Base-by-base conservation (phyloP, 92 coral and sea anemone species). In the Muricea muricata region DNA sequence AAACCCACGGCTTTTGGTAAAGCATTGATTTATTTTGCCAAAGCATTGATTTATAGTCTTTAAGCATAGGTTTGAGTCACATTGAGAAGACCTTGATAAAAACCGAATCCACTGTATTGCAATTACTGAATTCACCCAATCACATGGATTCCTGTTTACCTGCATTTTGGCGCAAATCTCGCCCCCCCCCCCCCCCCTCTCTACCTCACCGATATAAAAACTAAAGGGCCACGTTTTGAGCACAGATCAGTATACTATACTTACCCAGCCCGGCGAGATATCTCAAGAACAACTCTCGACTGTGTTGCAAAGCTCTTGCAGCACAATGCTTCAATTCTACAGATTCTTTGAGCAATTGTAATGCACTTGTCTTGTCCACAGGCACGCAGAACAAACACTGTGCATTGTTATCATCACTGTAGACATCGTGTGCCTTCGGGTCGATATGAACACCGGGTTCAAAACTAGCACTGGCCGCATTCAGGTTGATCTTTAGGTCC, bases 371-470 rank as follows among this genome's bases (percentile, higher is more conserved):
- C 56, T 88, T 90, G 75, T 93, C 95, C 35, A 92, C 73, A 65
- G 99, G 98, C 74, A 96, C 99, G 34, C 94, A 92, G 74, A 96
- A 89, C 41, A 96, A 90, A 42, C 94, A 86, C 0, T 93, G 89
- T 14, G 99, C 96, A 17, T 90, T 95, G 29, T 78, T 88, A 60
- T 95, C 91, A 23, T 94, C 94, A 81, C 92, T 91, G 93, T 96
- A 96, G 86, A 96, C 97, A 55, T 96, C 85, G 81, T 96, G 99
- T 32, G 97, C 99, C 58, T 92, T 71, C 32, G 99, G 99, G 89
- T 96, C 99, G 65, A 96, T 89, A 82, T 96, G 99, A 40, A 96
- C 97, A 20, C 93, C 97, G 52, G 99, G 97, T 84, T 96, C 99
- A 93, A 96, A 90, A 42, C 80, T 68, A 63, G 72, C 85, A 47